A percentile compares a stretch with the other conserved stretches of the same genome.
Evolutionary conservation across 2,113 vertebrate genomes (phyloP).

Genomic region (Pituophis catenifer): DNA sequence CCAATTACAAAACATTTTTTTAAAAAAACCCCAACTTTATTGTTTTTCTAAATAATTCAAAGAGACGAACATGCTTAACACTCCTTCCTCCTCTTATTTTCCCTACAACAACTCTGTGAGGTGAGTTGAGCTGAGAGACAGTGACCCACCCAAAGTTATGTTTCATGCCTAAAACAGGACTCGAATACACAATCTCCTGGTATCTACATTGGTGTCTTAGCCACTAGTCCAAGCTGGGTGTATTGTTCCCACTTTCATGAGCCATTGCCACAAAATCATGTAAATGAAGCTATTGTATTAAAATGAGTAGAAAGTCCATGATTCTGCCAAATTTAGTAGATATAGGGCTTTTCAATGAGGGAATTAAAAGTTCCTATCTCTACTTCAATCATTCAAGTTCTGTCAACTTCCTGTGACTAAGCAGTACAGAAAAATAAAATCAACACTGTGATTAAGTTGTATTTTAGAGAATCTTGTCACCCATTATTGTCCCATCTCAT

Average conservation of each 20-base stretch:
- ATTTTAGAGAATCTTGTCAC: neutral
- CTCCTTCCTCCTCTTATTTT: neutral
- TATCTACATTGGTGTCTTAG: neutral
- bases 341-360: neutral
- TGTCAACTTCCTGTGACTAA: neutral
- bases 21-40: neutral
- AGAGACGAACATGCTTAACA: neutral
- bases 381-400: neutral
- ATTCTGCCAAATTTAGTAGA: neutral
- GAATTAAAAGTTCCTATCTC: neutral
- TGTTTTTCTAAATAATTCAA: neutral
- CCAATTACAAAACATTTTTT: neutral
- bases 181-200: neutral
- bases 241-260: neutral
- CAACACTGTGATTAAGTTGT: neutral
- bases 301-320: neutral
- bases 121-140: neutral
- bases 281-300: neutral
- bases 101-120: neutral
- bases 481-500: neutral
- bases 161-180: neutral
- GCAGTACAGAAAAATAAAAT: neutral
- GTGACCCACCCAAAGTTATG: neutral
- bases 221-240: neutral
- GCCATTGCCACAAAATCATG: neutral